Percentiles rank a stretch among this genome's conserved stretches.
Conservation (phyloP, 2,113 vertebrate species). For the human (Homo sapiens) region DNA sequence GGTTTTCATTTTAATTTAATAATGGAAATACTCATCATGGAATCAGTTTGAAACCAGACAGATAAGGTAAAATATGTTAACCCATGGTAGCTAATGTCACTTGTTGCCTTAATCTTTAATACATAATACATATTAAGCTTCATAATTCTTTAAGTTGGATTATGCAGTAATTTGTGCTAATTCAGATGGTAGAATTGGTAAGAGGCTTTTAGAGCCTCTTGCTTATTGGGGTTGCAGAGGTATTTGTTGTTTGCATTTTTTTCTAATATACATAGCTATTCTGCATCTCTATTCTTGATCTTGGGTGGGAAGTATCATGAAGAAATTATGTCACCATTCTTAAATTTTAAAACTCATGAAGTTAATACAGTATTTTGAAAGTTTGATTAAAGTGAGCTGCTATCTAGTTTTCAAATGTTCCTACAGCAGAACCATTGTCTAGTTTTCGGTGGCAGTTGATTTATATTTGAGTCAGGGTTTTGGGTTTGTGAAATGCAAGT, state of each 20-base stretch:
- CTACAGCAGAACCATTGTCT: not conserved
- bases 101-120: conserved; percentile 34
- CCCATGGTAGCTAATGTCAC: not conserved
- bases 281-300: not conserved
- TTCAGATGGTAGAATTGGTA: not conserved
- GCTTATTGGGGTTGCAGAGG: not conserved
- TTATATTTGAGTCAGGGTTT: not conserved
- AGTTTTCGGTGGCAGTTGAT: not conserved
- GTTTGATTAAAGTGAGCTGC: conserved; percentile 33
- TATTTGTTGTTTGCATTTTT: not conserved
- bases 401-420: not conserved
- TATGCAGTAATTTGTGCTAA: not conserved
- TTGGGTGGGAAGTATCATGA: not conserved
- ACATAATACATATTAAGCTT: not conserved
- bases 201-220: conserved; percentile 25
- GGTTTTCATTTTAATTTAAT: conserved; percentile 45
- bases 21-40: not conserved
- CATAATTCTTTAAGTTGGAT: not conserved
- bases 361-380: conserved; percentile 22
- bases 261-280: not conserved
- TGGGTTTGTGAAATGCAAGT: not conserved
- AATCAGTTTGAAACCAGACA: conserved; percentile 26
- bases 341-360: conserved; percentile 42
- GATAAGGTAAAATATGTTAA: conserved; percentile 34
- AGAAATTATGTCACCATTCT: conserved; percentile 31